phyloP scores from a whole-genome alignment of 2,797 vertebrate genomes.

The Anableps anableps region DNA sequence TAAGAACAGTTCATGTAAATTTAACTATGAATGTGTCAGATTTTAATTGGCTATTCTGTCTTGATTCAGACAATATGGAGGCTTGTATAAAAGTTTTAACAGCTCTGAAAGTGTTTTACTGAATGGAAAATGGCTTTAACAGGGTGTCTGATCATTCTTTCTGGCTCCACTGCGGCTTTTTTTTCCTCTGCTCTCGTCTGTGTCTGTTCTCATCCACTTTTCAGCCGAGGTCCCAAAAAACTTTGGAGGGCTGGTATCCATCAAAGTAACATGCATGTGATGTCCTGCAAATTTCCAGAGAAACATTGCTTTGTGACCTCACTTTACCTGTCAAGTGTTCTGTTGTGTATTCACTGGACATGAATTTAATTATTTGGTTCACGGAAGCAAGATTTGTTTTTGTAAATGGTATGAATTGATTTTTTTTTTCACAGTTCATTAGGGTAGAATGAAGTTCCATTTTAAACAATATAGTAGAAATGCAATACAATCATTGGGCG shows the following conservation, averaged over 20 bases:
- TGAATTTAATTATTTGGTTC: neutral
- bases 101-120: conserved; percentile 9
- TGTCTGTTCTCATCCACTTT: neutral
- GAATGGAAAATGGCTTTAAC: conserved; percentile 4
- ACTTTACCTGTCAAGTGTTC: neutral
- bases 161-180: neutral
- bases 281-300: neutral
- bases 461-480: neutral
- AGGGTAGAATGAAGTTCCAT: neutral
- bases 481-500: neutral
- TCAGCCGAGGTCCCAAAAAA: neutral
- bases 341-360: neutral
- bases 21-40: neutral
- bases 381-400: neutral
- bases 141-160: conserved; percentile 1
- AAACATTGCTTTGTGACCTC: neutral
- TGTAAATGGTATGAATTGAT: neutral
- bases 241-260: neutral
- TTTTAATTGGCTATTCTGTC: conserved; percentile 1
- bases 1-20: neutral
- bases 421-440: neutral
- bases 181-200: neutral
- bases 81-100: neutral
- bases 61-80: conserved; percentile 13
- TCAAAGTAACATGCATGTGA: neutral